Evolutionary conservation across 2,888 invertebrate genomes (phyloP).

Genomic region (Strigamia maritima): DNA sequence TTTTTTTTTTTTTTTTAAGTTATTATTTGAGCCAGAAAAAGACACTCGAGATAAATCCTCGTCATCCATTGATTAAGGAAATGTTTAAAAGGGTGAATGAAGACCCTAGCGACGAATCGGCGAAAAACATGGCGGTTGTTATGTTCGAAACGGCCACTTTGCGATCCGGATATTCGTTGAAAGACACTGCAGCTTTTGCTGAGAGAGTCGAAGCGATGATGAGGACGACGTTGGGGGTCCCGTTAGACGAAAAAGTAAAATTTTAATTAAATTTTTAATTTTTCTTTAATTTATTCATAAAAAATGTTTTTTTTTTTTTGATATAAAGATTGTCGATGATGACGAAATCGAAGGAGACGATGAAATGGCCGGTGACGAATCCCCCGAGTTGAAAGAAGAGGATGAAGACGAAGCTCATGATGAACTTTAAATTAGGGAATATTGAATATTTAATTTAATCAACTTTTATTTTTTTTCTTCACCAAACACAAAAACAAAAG

Average conservation of each 20-base stretch:
- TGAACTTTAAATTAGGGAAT: not conserved
- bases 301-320: not conserved
- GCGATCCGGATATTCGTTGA: constrained; percentile 88
- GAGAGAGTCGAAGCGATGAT: constrained; percentile 86
- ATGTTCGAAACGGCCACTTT: constrained; percentile 90
- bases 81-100: constrained; percentile 74
- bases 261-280: not conserved
- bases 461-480: too few species aligned
- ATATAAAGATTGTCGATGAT: not conserved
- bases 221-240: constrained; percentile 71
- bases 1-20: constrained; percentile 46
- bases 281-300: not conserved
- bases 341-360: not conserved
- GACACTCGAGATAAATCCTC: constrained; percentile 93
- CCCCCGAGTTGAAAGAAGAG: not conserved
- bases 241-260: constrained; percentile 65
- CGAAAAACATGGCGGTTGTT: constrained; percentile 79
- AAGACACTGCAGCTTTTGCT: constrained; percentile 82
- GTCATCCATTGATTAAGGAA: constrained; percentile 92
- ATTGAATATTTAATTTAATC: too few species aligned
- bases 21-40: constrained; percentile 93
- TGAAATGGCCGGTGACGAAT: not conserved
- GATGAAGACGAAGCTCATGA: not conserved
- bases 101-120: constrained; percentile 71
- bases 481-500: too few species aligned